These are phyloP conservation scores for Eurytoma adleriae DNA, from an alignment of 2,888 invertebrate species.

Conservation along the genomic window DNA sequence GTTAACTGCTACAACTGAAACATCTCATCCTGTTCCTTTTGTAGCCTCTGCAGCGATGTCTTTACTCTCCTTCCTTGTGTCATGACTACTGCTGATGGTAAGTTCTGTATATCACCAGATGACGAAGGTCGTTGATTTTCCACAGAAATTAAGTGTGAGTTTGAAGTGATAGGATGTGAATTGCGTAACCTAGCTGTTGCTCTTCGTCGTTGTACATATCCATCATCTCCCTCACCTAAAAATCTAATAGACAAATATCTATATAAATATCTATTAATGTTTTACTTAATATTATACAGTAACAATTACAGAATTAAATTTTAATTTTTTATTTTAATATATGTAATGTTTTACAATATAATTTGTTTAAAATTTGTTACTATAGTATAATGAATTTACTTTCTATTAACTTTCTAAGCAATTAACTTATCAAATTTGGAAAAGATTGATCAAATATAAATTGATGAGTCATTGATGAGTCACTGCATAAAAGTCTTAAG, in stretches of 20 bases:
- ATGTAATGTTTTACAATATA: no score
- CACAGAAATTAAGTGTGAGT: conserved; percentile 71
- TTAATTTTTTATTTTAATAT: background rate
- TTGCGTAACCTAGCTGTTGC: conserved; percentile 79
- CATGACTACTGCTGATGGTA: conserved; percentile 81
- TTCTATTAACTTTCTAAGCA: no score
- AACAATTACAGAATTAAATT: background rate
- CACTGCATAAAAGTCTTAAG: background rate
- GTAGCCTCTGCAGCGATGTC: conserved; percentile 87
- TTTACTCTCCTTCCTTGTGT: conserved; percentile 89
- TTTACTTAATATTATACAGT: background rate
- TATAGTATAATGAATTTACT: no score
- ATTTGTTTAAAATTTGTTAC: no score
- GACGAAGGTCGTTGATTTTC: conserved; percentile 76
- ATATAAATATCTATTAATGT: conserved; percentile 9
- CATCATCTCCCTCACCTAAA: conserved; percentile 78
- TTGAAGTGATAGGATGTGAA: conserved; percentile 77
- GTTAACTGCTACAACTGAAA: conserved; percentile 90
- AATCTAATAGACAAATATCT: conserved; percentile 76
- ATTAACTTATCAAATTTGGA: background rate
- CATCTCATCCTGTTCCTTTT: conserved; percentile 91
- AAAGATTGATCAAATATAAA: background rate
- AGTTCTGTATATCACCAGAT: conserved; percentile 77
- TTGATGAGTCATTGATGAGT: conserved; percentile 20
- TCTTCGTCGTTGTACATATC: conserved; percentile 78